These are phyloP conservation scores for Scomber scombrus DNA, from an alignment of 2,113 vertebrate species.

Conservation along the genomic window DNA sequence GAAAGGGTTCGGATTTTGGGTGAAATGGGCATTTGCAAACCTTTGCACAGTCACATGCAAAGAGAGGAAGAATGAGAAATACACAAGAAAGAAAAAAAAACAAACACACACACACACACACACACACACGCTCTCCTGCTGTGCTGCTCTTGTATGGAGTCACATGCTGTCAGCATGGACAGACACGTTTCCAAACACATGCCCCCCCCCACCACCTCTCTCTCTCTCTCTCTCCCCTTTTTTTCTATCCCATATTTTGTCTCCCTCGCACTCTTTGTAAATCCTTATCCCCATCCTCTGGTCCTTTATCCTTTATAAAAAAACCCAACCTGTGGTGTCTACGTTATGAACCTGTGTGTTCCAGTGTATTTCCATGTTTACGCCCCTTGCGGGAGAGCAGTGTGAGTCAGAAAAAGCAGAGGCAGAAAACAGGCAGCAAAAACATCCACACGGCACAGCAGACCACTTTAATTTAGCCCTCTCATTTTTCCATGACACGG, in stretches of 20 bases:
- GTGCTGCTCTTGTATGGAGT: constrained; percentile 20
- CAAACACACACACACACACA: constrained; percentile 17
- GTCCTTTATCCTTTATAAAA: background rate
- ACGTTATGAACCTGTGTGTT: background rate
- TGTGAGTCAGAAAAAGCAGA: constrained; percentile 27
- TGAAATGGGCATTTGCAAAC: background rate
- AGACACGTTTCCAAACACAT: constrained; percentile 69
- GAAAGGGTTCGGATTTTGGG: background rate
- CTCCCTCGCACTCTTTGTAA: background rate
- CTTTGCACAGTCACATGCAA: constrained; percentile 10
- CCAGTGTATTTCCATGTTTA: background rate
- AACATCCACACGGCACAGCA: constrained; percentile 6
- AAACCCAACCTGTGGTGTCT: background rate
- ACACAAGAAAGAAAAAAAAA: background rate
- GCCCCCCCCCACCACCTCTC: background rate
- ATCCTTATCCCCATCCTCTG: background rate
- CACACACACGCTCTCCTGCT: constrained; percentile 30
- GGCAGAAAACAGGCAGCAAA: constrained; percentile 14
- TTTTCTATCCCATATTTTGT: background rate
- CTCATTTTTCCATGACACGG: constrained; percentile 62
- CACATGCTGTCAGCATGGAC: constrained; percentile 65
- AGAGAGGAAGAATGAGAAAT: background rate
- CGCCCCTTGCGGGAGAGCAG: background rate
- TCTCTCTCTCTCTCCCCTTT: background rate
- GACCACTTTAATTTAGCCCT: constrained; percentile 47